phyloP scores from a whole-genome alignment of 1,140 invertebrate species.

The Drosophila setifemur region DNA sequence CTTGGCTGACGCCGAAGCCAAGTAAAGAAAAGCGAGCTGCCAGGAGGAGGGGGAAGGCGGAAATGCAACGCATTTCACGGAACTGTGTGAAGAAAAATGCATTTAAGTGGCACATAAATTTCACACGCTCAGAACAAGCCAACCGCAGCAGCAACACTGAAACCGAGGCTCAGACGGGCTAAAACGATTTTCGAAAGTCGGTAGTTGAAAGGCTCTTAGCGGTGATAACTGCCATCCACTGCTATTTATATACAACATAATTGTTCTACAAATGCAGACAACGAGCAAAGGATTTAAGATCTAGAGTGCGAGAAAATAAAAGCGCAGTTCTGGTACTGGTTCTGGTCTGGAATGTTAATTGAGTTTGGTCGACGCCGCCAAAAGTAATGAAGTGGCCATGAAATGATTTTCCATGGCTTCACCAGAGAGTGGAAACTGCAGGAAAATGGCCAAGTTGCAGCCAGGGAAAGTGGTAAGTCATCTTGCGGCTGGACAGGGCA shows the following conservation, averaged over 20 bases:
- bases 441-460: neutral
- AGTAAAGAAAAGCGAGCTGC: slow-evolving; percentile 39
- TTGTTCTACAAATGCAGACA: slow-evolving; percentile 2
- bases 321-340: neutral
- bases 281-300: slow-evolving; percentile 2
- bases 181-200: too few species aligned
- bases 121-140: slow-evolving; percentile 16
- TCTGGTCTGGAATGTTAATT: slow-evolving; percentile 41
- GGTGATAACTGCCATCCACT: slow-evolving; percentile 31
- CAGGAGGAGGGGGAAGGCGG: slow-evolving; percentile 8
- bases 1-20: slow-evolving; percentile 39
- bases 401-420: slow-evolving; percentile 33
- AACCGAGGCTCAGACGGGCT: slow-evolving; percentile 7
- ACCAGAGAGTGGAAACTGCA: neutral
- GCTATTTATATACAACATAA: slow-evolving; percentile 27
- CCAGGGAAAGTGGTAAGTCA: slow-evolving; percentile 14
- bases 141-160: slow-evolving; percentile 8
- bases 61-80: slow-evolving; percentile 53
- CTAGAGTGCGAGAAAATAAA: neutral
- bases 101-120: slow-evolving; percentile 70
- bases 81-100: slow-evolving; percentile 44
- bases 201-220: neutral
- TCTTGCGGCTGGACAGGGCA: slow-evolving; percentile 18
- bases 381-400: slow-evolving; percentile 29
- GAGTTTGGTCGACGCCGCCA: slow-evolving; percentile 16